Evolutionary conservation across 2,888 invertebrate genomes (phyloP).

Genomic region (Dryococelus australis): DNA sequence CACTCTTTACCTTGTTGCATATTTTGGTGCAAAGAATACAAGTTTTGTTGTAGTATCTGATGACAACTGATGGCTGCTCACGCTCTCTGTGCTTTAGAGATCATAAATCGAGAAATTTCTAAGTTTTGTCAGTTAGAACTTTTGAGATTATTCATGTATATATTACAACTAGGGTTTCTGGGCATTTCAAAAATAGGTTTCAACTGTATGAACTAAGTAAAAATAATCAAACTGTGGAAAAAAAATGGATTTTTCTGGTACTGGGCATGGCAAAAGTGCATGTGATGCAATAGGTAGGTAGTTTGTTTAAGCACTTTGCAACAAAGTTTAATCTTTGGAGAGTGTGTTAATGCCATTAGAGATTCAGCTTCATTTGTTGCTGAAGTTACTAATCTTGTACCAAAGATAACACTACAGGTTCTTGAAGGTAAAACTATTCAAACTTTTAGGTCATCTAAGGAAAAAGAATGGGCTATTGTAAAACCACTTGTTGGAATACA

Average conservation of each 20-base stretch:
- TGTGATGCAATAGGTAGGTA: neutral
- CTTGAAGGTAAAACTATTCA: no score
- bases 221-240: neutral
- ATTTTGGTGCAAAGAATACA: neutral
- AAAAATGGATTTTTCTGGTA: neutral
- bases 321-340: neutral
- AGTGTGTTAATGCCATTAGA: neutral
- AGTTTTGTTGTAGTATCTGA: neutral
- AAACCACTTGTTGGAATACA: no score
- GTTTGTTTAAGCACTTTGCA: neutral
- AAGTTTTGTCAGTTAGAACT: neutral
- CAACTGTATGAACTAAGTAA: neutral
- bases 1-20: neutral
- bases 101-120: neutral
- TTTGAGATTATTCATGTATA: neutral
- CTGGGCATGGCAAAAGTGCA: neutral
- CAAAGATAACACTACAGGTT: no score
- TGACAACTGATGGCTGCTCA: neutral
- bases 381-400: no score
- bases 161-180: neutral
- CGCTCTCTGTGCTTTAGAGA: neutral
- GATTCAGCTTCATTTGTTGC: no score
- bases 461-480: no score
- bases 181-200: neutral
- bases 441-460: no score